Evolutionary conservation across 2,113 vertebrate species (phyloP).

Genomic region (Typhlomys cinereus): DNA sequence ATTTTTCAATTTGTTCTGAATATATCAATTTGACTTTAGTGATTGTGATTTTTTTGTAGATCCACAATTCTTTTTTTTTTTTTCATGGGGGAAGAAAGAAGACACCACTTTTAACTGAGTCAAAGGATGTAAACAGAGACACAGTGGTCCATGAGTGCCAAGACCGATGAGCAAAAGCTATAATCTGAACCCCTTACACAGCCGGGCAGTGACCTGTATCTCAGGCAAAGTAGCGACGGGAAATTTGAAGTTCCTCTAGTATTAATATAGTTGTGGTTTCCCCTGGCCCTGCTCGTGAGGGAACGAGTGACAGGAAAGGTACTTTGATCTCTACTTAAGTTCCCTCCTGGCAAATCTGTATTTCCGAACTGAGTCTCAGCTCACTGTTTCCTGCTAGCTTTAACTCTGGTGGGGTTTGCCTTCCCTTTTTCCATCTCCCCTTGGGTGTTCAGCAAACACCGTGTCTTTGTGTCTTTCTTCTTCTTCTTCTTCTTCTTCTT

Average conservation of each 20-base stretch:
- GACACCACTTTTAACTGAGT: neutral
- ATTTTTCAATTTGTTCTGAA: slow-evolving; percentile 28
- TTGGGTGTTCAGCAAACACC: neutral
- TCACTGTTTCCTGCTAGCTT: slow-evolving; percentile 48
- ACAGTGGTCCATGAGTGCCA: neutral
- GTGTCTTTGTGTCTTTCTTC: slow-evolving; percentile 12
- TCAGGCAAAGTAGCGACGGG: slow-evolving; percentile 14
- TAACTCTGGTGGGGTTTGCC: slow-evolving; percentile 13
- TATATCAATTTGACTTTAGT: neutral
- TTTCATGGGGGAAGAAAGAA: slow-evolving; percentile 6
- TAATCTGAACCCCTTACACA: neutral
- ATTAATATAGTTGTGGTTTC: neutral
- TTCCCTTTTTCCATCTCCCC: slow-evolving; percentile 33
- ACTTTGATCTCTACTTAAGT: slow-evolving; percentile 51
- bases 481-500: no score
- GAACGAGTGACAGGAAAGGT: no score
- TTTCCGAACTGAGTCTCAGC: slow-evolving; percentile 55
- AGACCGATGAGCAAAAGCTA: neutral
- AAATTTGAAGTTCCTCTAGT: neutral
- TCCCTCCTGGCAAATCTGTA: slow-evolving; percentile 47
- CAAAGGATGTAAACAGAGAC: neutral
- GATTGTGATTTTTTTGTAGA: slow-evolving; percentile 22
- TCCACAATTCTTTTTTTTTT: slow-evolving; percentile 24
- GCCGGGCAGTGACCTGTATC: neutral
- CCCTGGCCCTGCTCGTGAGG: no score